A percentile compares a stretch with the other conserved stretches of the same genome.
phyloP scores from a whole-genome alignment of 2,797 vertebrate genomes.

The Girardinus metallicus region DNA sequence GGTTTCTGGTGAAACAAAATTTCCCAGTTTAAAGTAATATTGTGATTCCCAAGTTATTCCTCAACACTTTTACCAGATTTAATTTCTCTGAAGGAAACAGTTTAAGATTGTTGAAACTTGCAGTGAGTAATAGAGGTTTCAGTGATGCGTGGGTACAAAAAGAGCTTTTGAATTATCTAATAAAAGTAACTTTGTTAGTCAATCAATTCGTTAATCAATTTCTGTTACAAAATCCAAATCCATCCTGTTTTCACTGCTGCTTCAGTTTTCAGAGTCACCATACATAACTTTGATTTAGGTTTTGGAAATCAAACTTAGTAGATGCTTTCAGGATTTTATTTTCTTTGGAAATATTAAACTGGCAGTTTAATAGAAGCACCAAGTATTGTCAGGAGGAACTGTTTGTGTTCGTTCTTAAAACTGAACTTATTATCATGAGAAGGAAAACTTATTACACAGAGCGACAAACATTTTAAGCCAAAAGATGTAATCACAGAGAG shows the following conservation, averaged over 20 bases:
- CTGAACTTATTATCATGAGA: neutral
- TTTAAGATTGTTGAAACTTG: neutral
- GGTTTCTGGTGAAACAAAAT: neutral
- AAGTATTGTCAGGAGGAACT: neutral
- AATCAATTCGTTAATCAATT: neutral
- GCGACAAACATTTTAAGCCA: neutral
- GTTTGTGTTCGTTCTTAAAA: neutral
- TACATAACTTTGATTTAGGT: neutral
- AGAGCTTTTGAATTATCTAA: neutral
- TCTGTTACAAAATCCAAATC: neutral
- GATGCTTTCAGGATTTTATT: neutral
- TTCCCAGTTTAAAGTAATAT: neutral
- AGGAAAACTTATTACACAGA: neutral
- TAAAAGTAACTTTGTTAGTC: neutral
- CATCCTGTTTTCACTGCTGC: neutral
- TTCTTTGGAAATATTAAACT: neutral
- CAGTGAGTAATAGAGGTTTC: neutral
- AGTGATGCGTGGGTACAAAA: neutral
- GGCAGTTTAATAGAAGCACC: neutral
- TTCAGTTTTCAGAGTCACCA: neutral
- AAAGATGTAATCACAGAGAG: neutral
- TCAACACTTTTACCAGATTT: neutral
- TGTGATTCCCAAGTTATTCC: neutral
- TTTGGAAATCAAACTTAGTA: neutral
- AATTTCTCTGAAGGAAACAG: neutral